phyloP scores from a whole-genome alignment of 92 coral and sea anemone genomes.

The Plumapathes pennacea region DNA sequence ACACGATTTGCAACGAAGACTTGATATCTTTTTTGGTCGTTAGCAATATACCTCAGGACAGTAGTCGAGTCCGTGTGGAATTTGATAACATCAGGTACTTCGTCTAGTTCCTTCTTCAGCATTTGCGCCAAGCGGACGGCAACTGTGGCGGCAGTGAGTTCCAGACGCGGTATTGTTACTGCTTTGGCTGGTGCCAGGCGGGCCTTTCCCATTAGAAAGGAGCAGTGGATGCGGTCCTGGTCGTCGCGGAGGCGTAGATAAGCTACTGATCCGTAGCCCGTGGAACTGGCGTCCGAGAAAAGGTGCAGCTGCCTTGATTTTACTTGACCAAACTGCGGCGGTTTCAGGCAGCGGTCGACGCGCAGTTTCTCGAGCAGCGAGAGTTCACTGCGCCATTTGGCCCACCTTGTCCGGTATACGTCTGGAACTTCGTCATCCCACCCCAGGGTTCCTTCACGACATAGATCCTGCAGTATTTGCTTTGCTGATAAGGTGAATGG shows the following conservation, averaged over 20 bases:
- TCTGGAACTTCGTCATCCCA: slow-evolving; percentile 73
- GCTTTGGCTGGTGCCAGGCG: slow-evolving; percentile 57
- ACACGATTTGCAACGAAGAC: slow-evolving; percentile 46
- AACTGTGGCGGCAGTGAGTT: slow-evolving; percentile 61
- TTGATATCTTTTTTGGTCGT: slow-evolving; percentile 35
- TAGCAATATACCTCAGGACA: slow-evolving; percentile 39
- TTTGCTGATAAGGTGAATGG: slow-evolving; percentile 53
- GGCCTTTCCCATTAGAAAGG: slow-evolving; percentile 62
- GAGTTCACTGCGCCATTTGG: slow-evolving; percentile 51
- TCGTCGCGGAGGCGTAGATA: slow-evolving; percentile 49
- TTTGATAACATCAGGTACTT: background rate
- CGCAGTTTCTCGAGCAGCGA: slow-evolving; percentile 37
- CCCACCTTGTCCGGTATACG: slow-evolving; percentile 44
- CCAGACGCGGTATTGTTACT: slow-evolving; percentile 54
- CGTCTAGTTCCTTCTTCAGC: slow-evolving; percentile 21
- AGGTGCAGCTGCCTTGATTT: slow-evolving; percentile 57
- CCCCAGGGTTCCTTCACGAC: slow-evolving; percentile 32
- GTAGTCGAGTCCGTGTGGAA: slow-evolving; percentile 60
- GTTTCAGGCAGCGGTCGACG: slow-evolving; percentile 50
- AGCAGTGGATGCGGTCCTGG: slow-evolving; percentile 45
- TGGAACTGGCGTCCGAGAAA: slow-evolving; percentile 64
- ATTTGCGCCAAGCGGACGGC: slow-evolving; percentile 49
- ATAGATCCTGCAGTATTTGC: slow-evolving; percentile 51
- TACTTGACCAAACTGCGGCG: slow-evolving; percentile 48
- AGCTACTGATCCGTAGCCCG: slow-evolving; percentile 55